phyloP scores from a whole-genome alignment of 2,888 invertebrate species.

The Eustalomyia histrio region DNA sequence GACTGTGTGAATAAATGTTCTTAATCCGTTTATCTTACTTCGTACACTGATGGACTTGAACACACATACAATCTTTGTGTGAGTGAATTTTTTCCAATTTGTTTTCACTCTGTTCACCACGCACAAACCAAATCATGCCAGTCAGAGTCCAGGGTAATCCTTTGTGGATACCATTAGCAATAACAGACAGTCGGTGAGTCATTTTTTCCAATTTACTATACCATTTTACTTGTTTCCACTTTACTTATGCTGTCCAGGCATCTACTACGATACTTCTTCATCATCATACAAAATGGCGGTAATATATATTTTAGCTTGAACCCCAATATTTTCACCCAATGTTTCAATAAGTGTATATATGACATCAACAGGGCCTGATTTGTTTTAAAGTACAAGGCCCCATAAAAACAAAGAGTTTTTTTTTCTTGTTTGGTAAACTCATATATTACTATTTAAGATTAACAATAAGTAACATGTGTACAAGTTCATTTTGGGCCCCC shows the following conservation, averaged over 20 bases:
- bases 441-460: too few relatives aligned
- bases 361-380: neutral
- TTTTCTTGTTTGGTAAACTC: too few relatives aligned
- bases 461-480: too few relatives aligned
- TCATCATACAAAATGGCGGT: slow-evolving; percentile 64
- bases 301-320: slow-evolving; percentile 6
- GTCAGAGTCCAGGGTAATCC: slow-evolving; percentile 34
- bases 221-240: slow-evolving; percentile 16
- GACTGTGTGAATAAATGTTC: slow-evolving; percentile 65
- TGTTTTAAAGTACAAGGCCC: too few relatives aligned
- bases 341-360: neutral
- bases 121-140: slow-evolving; percentile 23
- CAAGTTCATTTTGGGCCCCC: neutral
- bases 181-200: slow-evolving; percentile 34
- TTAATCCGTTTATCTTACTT: slow-evolving; percentile 80
- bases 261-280: slow-evolving; percentile 36
- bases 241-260: slow-evolving; percentile 40
- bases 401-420: too few relatives aligned
- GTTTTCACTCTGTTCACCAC: slow-evolving; percentile 6
- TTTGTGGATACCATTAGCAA: slow-evolving; percentile 47
- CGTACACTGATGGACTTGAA: slow-evolving; percentile 79
- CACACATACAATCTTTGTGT: slow-evolving; percentile 39
- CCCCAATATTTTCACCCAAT: neutral
- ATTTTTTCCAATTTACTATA: slow-evolving; percentile 41
- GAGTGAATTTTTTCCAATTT: slow-evolving; percentile 42